Percentiles rank a stretch among this genome's conserved stretches.
Evolutionary conservation across 2,888 invertebrate species (phyloP).

Genomic region (Aphidoletes aphidimyza): DNA sequence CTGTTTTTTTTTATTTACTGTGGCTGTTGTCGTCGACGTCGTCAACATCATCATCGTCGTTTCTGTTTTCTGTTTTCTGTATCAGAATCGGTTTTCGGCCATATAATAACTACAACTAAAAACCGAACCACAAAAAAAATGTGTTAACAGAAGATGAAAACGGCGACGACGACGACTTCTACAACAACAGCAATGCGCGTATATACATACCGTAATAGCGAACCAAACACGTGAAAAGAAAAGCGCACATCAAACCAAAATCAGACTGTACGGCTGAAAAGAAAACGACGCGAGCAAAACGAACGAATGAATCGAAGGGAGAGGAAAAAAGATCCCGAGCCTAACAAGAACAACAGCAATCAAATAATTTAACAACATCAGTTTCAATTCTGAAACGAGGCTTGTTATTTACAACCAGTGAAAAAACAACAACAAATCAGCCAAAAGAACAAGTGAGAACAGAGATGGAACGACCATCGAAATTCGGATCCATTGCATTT

Average conservation of each 20-base stretch:
- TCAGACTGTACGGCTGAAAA: not conserved
- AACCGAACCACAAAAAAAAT: not conserved
- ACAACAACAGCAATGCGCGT: too few relatives aligned
- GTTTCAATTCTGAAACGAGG: constrained; percentile 18
- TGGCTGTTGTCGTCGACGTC: not conserved
- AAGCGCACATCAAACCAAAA: not conserved
- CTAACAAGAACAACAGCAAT: constrained; percentile 49
- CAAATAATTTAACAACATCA: constrained; percentile 43
- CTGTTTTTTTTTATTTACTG: too few relatives aligned
- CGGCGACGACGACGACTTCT: not conserved
- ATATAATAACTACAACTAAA: not conserved
- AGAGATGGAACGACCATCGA: too few relatives aligned
- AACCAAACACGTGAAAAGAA: constrained; percentile 5
- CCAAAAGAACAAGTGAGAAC: not conserved
- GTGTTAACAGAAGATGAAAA: constrained; percentile 20
- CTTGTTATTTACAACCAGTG: constrained; percentile 49
- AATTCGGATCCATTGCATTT: too few relatives aligned
- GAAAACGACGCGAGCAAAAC: not conserved
- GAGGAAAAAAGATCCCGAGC: not conserved
- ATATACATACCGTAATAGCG: not conserved
- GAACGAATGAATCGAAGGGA: not conserved
- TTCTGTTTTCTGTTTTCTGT: not conserved
- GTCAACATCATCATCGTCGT: not conserved
- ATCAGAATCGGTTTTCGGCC: not conserved
- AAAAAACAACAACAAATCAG: constrained; percentile 29